A percentile compares a stretch with the other conserved stretches of the same genome.
Conservation (phyloP, 2,113 vertebrate genomes). For the cattle (Bos taurus) region DNA sequence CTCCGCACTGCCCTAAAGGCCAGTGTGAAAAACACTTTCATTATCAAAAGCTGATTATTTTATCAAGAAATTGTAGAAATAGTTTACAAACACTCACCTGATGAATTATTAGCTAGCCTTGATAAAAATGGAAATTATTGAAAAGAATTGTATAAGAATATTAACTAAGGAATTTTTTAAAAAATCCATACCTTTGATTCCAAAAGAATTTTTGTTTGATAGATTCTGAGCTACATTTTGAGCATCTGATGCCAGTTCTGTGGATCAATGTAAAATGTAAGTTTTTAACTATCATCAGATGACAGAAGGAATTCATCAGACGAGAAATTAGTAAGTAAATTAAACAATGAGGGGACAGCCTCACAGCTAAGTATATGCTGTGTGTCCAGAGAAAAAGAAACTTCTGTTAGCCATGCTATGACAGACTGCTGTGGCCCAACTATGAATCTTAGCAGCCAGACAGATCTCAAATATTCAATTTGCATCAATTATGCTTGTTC, state of each 20-base stretch:
- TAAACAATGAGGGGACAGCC: background rate
- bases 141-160: background rate
- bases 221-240: constrained; percentile 51
- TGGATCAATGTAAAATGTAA: constrained; percentile 38
- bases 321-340: background rate
- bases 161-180: background rate
- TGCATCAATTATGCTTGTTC: background rate
- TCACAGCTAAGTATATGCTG: background rate
- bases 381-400: background rate
- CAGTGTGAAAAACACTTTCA: background rate
- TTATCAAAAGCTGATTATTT: background rate
- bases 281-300: background rate
- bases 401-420: background rate
- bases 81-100: background rate
- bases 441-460: background rate
- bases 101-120: background rate
- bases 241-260: background rate
- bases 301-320: background rate
- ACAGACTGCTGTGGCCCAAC: background rate
- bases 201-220: constrained; percentile 57
- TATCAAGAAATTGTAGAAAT: background rate
- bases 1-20: background rate
- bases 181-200: constrained; percentile 39
- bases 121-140: background rate
- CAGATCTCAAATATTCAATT: background rate